A percentile compares a stretch with the other conserved stretches of the same genome.
phyloP scores from a whole-genome alignment of 1,140 invertebrate species.

The Atta texana region DNA sequence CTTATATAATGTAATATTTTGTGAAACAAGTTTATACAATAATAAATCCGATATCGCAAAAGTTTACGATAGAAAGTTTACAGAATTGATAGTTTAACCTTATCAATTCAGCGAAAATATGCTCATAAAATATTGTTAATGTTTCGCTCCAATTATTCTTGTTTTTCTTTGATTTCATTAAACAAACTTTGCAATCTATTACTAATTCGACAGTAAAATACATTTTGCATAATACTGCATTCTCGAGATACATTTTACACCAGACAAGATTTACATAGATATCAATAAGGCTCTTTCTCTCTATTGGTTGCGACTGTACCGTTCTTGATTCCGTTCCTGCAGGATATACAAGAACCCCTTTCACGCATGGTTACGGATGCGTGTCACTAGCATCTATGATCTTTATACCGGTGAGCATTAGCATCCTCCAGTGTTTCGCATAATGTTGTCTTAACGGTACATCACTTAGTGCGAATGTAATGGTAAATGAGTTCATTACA shows the following conservation, averaged over 20 bases:
- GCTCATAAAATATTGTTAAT: not conserved
- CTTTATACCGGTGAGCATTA: constrained; percentile 63
- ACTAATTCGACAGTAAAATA: not conserved
- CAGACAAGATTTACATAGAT: not conserved
- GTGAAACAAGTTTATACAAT: constrained; percentile 2
- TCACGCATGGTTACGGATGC: constrained; percentile 52
- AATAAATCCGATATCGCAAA: constrained; percentile 33
- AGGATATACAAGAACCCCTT: constrained; percentile 42
- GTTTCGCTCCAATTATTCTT: not conserved
- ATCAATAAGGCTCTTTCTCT: not conserved
- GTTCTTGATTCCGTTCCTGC: constrained; percentile 46
- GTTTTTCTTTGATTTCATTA: not conserved
- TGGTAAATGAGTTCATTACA: constrained; percentile 14
- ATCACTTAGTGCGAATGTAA: constrained; percentile 37
- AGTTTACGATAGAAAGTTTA: not conserved
- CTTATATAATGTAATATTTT: constrained; percentile 26
- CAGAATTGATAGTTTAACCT: not conserved
- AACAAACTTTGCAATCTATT: not conserved
- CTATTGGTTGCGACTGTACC: constrained; percentile 56
- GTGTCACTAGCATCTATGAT: constrained; percentile 72
- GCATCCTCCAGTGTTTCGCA: constrained; percentile 57
- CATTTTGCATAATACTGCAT: not conserved
- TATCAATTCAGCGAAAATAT: constrained; percentile 3
- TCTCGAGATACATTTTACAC: not conserved
- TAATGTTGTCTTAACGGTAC: constrained; percentile 56